Conservation (phyloP, 2,797 vertebrate species). For the Hafferia zeledoni region DNA sequence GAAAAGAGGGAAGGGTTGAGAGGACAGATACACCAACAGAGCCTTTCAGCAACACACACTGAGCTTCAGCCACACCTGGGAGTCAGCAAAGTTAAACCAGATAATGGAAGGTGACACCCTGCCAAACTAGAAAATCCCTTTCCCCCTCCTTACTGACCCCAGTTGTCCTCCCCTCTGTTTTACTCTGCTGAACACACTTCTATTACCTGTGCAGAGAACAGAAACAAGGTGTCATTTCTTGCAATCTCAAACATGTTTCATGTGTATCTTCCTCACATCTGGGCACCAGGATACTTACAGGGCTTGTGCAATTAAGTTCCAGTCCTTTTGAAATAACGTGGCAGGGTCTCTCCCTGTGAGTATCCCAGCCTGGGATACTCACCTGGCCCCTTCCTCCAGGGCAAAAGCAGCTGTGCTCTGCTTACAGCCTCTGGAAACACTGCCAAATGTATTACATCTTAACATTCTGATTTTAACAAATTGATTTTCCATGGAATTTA, state of each 20-base stretch:
- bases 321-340: neutral
- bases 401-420: neutral
- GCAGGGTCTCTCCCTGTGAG: neutral
- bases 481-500: neutral
- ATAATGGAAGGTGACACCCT: neutral
- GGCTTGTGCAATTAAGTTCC: neutral
- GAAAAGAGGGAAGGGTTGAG: constrained; percentile 47
- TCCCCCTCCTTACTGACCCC: neutral
- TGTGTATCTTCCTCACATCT: neutral
- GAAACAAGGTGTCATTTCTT: too few relatives aligned
- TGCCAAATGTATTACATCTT: neutral
- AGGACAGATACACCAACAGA: neutral
- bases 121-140: neutral
- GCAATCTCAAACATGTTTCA: neutral
- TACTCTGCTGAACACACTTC: neutral
- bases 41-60: neutral
- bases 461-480: neutral
- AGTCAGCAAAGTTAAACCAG: neutral
- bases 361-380: too few relatives aligned
- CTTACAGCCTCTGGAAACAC: neutral
- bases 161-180: neutral
- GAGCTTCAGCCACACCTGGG: neutral
- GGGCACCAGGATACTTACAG: neutral
- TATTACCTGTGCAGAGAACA: neutral
- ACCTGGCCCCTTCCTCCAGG: neutral